Evolutionary conservation across 1,140 invertebrate genomes (phyloP).

Genomic region (Chelonus insularis): DNA sequence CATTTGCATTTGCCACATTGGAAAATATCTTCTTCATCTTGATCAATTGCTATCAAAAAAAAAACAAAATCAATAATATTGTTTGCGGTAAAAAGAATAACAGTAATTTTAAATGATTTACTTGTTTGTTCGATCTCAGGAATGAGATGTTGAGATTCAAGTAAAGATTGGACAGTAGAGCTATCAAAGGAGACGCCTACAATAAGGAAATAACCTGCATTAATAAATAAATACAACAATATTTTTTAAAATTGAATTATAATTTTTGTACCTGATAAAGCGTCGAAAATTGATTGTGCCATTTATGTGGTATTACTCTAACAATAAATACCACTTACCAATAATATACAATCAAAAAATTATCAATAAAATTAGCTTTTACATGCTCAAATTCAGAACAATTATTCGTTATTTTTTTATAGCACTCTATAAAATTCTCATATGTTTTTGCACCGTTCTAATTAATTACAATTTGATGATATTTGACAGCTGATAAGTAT

Average conservation of each 20-base stretch:
- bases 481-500: too few species aligned
- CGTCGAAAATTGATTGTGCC: constrained; percentile 55
- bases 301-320: constrained; percentile 24
- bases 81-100: neutral
- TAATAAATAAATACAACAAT: constrained; percentile 33
- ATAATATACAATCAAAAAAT: neutral
- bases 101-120: constrained; percentile 24
- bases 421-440: too few species aligned
- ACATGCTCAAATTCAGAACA: too few species aligned
- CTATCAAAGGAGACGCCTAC: constrained; percentile 53
- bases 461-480: too few species aligned
- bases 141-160: constrained; percentile 52
- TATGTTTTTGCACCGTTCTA: too few species aligned
- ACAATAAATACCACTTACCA: neutral
- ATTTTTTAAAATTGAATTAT: constrained; percentile 19
- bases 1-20: constrained; percentile 73
- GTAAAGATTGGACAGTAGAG: constrained; percentile 53
- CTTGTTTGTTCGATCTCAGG: constrained; percentile 54
- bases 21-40: constrained; percentile 69
- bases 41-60: constrained; percentile 46
- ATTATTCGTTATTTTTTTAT: too few species aligned
- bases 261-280: constrained; percentile 51
- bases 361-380: too few species aligned
- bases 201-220: constrained; percentile 20
- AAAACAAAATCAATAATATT: constrained; percentile 13